A percentile compares a stretch with the other conserved stretches of the same genome.
phyloP scores from a whole-genome alignment of 2,888 invertebrate genomes.

The Abscondita cerata region DNA sequence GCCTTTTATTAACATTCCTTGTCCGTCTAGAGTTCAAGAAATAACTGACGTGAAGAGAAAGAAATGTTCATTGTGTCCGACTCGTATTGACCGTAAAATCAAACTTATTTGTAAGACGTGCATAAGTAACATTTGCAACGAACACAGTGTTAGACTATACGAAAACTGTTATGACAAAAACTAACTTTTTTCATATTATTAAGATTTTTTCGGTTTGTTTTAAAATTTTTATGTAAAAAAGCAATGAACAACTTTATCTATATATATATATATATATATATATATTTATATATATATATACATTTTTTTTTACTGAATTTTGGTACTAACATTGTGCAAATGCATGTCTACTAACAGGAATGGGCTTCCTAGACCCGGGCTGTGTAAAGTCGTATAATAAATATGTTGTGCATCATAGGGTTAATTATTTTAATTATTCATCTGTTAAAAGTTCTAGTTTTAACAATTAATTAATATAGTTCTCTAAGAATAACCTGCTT shows the following conservation, averaged over 20 bases:
- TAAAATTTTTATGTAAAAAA: too few species aligned
- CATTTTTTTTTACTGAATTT: conserved; percentile 2
- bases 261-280: too few species aligned
- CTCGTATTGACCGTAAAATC: conserved; percentile 13
- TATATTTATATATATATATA: too few species aligned
- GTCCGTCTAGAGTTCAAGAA: neutral
- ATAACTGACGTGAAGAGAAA: neutral
- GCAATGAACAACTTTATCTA: too few species aligned
- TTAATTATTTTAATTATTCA: too few species aligned
- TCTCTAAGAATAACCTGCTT: too few species aligned
- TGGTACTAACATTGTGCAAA: neutral
- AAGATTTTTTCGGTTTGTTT: neutral
- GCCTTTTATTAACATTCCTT: conserved; percentile 9
- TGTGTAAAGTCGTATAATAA: neutral
- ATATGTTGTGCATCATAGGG: conserved; percentile 10
- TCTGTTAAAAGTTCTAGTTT: too few species aligned
- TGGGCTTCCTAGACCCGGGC: neutral
- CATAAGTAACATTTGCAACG: conserved; percentile 18
- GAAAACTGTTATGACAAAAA: neutral
- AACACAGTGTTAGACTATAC: conserved; percentile 13
- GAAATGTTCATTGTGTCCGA: conserved; percentile 12
- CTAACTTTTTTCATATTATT: neutral
- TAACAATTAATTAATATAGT: too few species aligned
- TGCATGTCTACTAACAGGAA: neutral
- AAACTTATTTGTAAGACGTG: conserved; percentile 12